Evolutionary conservation across 1,140 invertebrate species (phyloP).

Genomic region (Choristoneura fumiferana): DNA sequence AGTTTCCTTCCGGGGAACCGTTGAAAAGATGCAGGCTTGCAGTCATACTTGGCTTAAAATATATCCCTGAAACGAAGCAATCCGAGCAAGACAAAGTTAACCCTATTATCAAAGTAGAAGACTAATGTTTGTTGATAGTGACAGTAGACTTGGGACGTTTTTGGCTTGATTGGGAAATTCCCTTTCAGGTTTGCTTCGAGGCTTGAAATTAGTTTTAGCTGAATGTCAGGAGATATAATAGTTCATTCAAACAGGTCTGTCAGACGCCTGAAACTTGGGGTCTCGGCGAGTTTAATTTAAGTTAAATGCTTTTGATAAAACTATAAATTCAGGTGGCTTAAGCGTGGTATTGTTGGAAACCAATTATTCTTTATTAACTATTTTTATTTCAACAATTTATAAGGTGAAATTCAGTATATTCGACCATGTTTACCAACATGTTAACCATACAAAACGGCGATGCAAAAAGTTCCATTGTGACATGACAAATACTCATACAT

Average conservation of each 20-base stretch:
- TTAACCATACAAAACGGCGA: too few relatives aligned
- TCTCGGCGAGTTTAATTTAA: background rate
- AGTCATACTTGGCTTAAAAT: background rate
- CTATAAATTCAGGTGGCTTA: background rate
- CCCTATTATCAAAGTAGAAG: background rate
- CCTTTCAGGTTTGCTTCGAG: constrained; percentile 11
- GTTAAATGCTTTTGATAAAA: constrained; percentile 1
- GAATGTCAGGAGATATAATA: constrained; percentile 18
- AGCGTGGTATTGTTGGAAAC: too few relatives aligned
- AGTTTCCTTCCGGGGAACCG: constrained; percentile 6
- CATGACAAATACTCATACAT: too few relatives aligned
- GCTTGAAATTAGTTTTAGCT: constrained; percentile 9
- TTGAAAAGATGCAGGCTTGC: constrained; percentile 14
- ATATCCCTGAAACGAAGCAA: background rate
- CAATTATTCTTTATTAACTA: too few relatives aligned
- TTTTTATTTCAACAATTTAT: background rate
- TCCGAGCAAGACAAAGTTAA: background rate
- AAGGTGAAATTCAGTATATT: too few relatives aligned
- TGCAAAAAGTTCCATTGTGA: too few relatives aligned
- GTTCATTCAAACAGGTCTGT: constrained; percentile 15
- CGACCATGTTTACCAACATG: too few relatives aligned
- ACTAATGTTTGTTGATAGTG: background rate
- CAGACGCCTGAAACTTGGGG: background rate
- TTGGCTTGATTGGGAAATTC: constrained; percentile 1
- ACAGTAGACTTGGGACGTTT: background rate